Percentiles rank a stretch among this genome's conserved stretches.
Evolutionary conservation across 2,797 vertebrate species (phyloP).

Genomic region (Pseudochromis fuscus): DNA sequence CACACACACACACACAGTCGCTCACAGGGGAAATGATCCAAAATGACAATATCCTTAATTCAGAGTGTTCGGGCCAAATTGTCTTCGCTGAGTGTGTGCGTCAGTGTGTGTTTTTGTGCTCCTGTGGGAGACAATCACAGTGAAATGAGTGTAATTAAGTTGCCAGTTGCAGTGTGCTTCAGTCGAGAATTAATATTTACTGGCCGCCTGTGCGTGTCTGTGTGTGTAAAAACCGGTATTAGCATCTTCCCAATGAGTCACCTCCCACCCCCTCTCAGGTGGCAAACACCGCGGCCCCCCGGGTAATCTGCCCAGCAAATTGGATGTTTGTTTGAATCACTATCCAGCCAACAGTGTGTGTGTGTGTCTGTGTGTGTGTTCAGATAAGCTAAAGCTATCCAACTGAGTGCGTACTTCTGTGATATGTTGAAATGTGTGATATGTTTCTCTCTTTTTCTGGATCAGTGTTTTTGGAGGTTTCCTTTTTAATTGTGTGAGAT

Average conservation of each 20-base stretch:
- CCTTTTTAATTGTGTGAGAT: not conserved
- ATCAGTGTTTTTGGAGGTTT: slow-evolving; percentile 5
- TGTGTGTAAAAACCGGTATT: slow-evolving; percentile 65
- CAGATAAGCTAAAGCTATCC: slow-evolving; percentile 41
- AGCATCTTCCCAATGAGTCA: slow-evolving; percentile 73
- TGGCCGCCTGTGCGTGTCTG: slow-evolving; percentile 40
- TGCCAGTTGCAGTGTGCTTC: slow-evolving; percentile 72
- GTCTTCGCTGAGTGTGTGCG: slow-evolving; percentile 40
- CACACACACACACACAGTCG: slow-evolving; percentile 10
- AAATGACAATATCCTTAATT: slow-evolving; percentile 73
- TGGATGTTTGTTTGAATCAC: slow-evolving; percentile 83
- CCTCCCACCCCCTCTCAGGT: slow-evolving; percentile 68
- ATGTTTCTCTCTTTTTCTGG: slow-evolving; percentile 14
- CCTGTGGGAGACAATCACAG: slow-evolving; percentile 81
- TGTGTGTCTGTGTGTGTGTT: slow-evolving; percentile 22
- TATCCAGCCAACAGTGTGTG: slow-evolving; percentile 50
- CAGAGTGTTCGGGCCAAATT: slow-evolving; percentile 62
- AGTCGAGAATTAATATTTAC: slow-evolving; percentile 84
- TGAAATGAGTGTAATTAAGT: slow-evolving; percentile 87
- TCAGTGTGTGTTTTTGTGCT: slow-evolving; percentile 55
- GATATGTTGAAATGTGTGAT: slow-evolving; percentile 44
- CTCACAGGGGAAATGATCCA: slow-evolving; percentile 68
- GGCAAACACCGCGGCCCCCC: slow-evolving; percentile 66
- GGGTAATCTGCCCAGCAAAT: slow-evolving; percentile 84
- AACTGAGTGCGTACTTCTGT: slow-evolving; percentile 35